Base-by-base conservation (phyloP, 2,113 vertebrate genomes). In the Microtus oregoni region DNA sequence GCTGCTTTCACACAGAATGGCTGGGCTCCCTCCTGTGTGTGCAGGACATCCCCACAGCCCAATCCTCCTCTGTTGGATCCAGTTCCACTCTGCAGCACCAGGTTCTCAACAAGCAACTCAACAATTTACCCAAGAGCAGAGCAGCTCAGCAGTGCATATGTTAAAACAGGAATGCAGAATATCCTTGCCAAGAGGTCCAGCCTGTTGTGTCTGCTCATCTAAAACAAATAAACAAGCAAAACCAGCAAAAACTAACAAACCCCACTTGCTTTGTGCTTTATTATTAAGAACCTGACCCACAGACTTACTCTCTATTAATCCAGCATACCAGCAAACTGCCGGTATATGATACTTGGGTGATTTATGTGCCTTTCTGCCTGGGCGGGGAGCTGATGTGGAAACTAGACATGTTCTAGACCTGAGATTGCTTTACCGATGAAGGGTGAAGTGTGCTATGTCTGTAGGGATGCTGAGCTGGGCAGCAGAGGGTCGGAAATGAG, bases 401-500 rank as follows among this genome's bases (percentile, higher is more conserved):
- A 28, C 73, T 83, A 47, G 55, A 15, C 63, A 1, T 70, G 20
- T 87, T 78, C 30, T 67, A 52, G 32, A 58, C 50, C 65, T 47
- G 73, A 67, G 26, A 32, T 86, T 14, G 10, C 58, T 61, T 88
- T 20, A 0, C 32, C 26, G 47, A 61, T 35, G 32, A 24, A 58
- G 61, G 26, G 1, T 50, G 32, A 24, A 50, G 61, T 20, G 1
- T 50, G 9, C 22, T 58, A 32, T 58, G 35, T 58, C 72, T 87
- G 19, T 0, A 4, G 79, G 28, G 44, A 12, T 52, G 89, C 65
- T 65, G 26, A 44, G 13, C 41, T 5, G 10, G 28, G 73, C 68
- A 35, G 72, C 28, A 22, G 2, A 79, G 41, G 26, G 1, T 4
- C 0, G 26, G 12, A 14, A 7, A 11, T n/a, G 0, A 35, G 13